These are phyloP conservation scores for Limnephilus auricula DNA, from an alignment of 2,888 invertebrate genomes.

Conservation along the genomic window DNA sequence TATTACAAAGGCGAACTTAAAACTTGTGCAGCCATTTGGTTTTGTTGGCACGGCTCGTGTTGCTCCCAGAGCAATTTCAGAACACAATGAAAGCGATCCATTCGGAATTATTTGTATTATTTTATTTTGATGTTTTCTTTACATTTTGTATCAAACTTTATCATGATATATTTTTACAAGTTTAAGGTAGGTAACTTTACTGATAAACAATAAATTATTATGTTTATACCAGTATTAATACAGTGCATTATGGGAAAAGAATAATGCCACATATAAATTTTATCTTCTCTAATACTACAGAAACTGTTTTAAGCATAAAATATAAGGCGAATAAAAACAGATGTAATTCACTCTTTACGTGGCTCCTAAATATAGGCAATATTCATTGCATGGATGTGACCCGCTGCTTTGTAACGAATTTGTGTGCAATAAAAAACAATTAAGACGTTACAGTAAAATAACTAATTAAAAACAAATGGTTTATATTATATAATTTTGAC, in stretches of 20 bases:
- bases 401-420: not conserved
- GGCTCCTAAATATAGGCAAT: not conserved
- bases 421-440: not conserved
- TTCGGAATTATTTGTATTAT: not conserved
- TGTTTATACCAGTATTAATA: too few relatives aligned
- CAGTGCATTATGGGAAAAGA: too few relatives aligned
- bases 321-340: not conserved
- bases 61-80: not conserved
- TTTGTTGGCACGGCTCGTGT: not conserved
- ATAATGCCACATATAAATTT: too few relatives aligned
- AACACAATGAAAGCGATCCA: not conserved
- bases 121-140: not conserved
- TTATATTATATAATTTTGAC: too few relatives aligned
- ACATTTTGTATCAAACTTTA: not conserved
- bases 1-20: not conserved
- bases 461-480: too few relatives aligned
- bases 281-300: too few relatives aligned
- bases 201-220: too few relatives aligned
- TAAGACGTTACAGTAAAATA: too few relatives aligned
- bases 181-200: not conserved
- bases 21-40: not conserved
- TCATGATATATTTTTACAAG: not conserved
- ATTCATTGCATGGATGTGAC: not conserved
- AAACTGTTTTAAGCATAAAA: too few relatives aligned
- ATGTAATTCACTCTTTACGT: not conserved